These are phyloP conservation scores for Crenichthys baileyi DNA, from an alignment of 2,797 vertebrate species.

Conservation along the genomic window DNA sequence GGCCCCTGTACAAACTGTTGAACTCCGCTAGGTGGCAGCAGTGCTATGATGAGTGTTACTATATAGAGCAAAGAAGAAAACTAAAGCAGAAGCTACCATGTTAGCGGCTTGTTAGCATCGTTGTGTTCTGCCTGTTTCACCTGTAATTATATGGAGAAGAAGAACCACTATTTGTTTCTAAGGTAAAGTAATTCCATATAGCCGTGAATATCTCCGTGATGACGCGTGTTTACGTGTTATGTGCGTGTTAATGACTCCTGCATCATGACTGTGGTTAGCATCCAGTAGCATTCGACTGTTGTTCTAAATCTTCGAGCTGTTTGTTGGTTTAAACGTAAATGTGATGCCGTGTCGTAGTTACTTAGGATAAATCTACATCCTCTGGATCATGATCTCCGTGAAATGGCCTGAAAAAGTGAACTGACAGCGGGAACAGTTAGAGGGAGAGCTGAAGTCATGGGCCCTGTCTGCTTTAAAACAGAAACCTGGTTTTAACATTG, in stretches of 20 bases:
- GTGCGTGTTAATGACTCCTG: background rate
- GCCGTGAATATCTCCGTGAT: background rate
- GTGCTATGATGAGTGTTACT: too few relatives aligned
- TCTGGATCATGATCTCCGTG: too few relatives aligned
- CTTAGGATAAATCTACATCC: background rate
- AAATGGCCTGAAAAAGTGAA: too few relatives aligned
- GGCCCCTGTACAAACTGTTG: background rate
- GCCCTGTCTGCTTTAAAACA: slow-evolving; percentile 8
- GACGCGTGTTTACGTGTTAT: accelerated
- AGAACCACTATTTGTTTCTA: background rate
- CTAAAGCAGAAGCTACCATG: slow-evolving; percentile 11
- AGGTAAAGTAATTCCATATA: slow-evolving; percentile 25
- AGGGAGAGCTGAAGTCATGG: background rate
- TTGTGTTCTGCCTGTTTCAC: slow-evolving; percentile 11
- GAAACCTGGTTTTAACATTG: background rate
- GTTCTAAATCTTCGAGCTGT: slow-evolving; percentile 2
- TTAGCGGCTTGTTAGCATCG: slow-evolving; percentile 43
- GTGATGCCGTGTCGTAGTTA: background rate
- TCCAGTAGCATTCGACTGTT: background rate
- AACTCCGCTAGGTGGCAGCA: background rate
- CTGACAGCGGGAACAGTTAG: background rate
- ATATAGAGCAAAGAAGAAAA: background rate
- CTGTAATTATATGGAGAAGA: slow-evolving; percentile 12
- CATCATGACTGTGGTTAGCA: slow-evolving; percentile 31
- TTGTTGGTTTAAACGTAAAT: background rate